Evolutionary conservation across 1,140 invertebrate genomes (phyloP).

Genomic region (Papilio glaucus): DNA sequence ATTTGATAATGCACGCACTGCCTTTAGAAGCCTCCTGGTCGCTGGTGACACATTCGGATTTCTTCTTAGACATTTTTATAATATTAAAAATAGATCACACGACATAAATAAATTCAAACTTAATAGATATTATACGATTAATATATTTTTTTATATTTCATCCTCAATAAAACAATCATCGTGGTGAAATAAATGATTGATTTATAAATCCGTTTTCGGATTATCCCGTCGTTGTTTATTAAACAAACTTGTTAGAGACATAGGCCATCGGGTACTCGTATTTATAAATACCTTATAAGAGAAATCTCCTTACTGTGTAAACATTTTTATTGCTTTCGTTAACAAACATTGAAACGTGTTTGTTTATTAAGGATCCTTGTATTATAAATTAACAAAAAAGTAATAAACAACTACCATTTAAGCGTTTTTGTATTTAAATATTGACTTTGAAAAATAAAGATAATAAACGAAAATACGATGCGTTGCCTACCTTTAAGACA

Average conservation of each 20-base stretch:
- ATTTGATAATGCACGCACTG: too few relatives aligned
- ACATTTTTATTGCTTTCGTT: conserved; percentile 17
- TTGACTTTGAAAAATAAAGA: too few relatives aligned
- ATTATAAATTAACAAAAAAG: conserved; percentile 4
- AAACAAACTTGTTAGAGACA: conserved; percentile 3
- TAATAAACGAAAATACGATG: too few relatives aligned
- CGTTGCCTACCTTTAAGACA: too few relatives aligned
- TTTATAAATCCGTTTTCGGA: conserved; percentile 23
- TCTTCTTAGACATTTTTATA: too few relatives aligned
- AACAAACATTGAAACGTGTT: neutral
- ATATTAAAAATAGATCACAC: too few relatives aligned
- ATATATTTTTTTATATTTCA: neutral
- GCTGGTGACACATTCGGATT: too few relatives aligned
- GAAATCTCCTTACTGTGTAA: neutral
- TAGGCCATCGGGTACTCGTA: neutral
- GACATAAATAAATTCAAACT: neutral
- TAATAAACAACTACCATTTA: conserved; percentile 13
- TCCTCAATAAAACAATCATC: conserved; percentile 1
- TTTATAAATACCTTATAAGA: conserved; percentile 23
- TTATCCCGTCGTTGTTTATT: neutral
- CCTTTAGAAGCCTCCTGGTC: too few relatives aligned
- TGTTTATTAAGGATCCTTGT: neutral
- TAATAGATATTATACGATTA: neutral
- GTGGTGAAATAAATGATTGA: neutral
- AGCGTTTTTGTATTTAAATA: conserved; percentile 8